Base-by-base conservation (phyloP, 2,113 vertebrate species). In the Romanogobio albipinnatus region DNA sequence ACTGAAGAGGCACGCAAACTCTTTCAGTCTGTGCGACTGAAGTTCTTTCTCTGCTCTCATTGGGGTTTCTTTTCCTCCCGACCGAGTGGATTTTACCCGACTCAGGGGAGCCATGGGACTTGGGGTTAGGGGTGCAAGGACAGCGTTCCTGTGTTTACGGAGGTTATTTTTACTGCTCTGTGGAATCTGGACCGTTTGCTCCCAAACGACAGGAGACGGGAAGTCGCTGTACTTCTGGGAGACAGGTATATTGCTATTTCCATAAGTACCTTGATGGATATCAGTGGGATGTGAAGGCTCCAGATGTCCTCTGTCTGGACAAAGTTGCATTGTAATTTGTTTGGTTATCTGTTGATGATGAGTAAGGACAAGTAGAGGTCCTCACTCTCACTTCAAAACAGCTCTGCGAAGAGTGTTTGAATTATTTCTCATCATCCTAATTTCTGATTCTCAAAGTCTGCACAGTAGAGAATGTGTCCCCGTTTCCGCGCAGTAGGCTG, bases 181-280 rank as follows among this genome's bases (percentile, higher is more conserved):
- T 86, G 93, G 90, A 61, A 90, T 90, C 92, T 84, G 92, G 94
- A 91, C 88, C 81, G 90, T 93, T 84, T 79, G 59, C 10, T 90
- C 96, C 9, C 97, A 94, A 77, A 95, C 95, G 83, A 93, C 94
- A 90, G 94, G 94, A 2, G 96, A 96, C 88, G 94, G 94, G 89
- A 96, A 95, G 43, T 95, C 94, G 0, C 93, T 96, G 66, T 99
- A 99, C 94, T 92, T 98, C 90, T 99, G 98, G 98, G 96, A 97
- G 94, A 98, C 97, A 0, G 98, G 98, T 99, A 95, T 39, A 15
- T 93, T 91, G 92, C 87, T 84, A 19, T 87, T 77, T 43, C 87
- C 62, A 75, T 89, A 33, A 87, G 90, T 86, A 74, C 24, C 87
- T 78, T 61, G 86, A 83, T 68, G n/a, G 56, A 90, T 81, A 10